Base-by-base conservation (phyloP, 2,797 vertebrate genomes). In the Halcyon chelicuti region DNA sequence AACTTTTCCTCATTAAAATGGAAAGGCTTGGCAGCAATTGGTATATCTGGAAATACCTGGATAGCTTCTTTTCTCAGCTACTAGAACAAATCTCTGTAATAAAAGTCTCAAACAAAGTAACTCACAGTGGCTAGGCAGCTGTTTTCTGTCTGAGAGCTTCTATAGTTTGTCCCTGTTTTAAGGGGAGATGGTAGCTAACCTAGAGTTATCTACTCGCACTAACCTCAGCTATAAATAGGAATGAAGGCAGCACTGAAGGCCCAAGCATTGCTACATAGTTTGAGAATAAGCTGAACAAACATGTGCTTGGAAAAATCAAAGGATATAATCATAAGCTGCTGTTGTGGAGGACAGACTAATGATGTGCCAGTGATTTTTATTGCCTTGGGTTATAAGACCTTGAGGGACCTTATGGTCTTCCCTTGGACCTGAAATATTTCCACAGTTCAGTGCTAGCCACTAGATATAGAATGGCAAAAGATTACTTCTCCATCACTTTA, bases 401-500 rank as follows among this genome's bases (percentile, higher is more conserved):
- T 88, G 86, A 88, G 88, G 85, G 93, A 95, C 93, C 90, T 93
- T 90, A 3, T 81, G 89, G 76, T 94, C 91, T 87, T 94, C 82
- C 70, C 74, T 76, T 72, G 71, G 82, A 80, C 91, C 95, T 94
- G 76, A 95, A 96, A 95, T 95, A 94, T 94, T 92, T 91, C 91
- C 83, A 80, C 70, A 88, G 62, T 90, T 88, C 67, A 49, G 35
- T 57, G 81, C 72, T 88, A 88, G 47, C 55, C 65, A 66, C 66
- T 74, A 92, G 94, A 93, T 93, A 93, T 8, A 85, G 93, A 94
- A 89, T 80, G 91, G 68, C 60, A 80, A 94, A 97, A 93, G 91
- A 97, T 95, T 97, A 88, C 90, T 93, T 85, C 94, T 96, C 80
- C 80, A 84, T 96, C 96, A 97, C 94, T 95, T 96, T 95, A 88